Evolutionary conservation across 2,113 vertebrate genomes (phyloP), one percentile per base, ranked within the genome.

Genomic region (Perca fluviatilis): DNA sequence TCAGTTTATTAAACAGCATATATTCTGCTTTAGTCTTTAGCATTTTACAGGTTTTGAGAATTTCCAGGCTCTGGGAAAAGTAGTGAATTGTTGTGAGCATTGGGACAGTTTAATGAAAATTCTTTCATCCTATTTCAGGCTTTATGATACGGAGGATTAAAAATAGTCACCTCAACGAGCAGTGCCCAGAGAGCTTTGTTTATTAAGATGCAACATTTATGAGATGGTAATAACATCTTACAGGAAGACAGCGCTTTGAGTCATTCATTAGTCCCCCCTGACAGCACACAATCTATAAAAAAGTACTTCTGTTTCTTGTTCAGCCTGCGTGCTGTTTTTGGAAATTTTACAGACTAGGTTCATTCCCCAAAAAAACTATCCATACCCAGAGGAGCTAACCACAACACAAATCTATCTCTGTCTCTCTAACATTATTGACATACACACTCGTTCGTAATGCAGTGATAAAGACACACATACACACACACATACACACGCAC

Each of bases 211-310:
- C 58, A 69, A 50, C 68, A 74, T 65, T 78, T 63, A 81, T 71
- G 73, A 83, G 79, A 60, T 64, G 56, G 33, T 75, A 80, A 83
- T 77, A 63, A 76, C 13, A 71, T 84, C 84, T 82, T 78, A 77
- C 70, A 30, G 4, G 54, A 68, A 77, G 65, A 49, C n/a, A n/a
- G 18, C 19, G 68, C 72, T 77, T 78, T 8, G 1, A 72, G 86
- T 19, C 64, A 56, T 70, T 74, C 63, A 83, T 88, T 54, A 67
- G 14, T 46, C 36, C 51, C 54, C 57, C 62, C 25, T 13, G 30
- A 33, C 30, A 56, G 51, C 15, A 46, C 21, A 6, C 23, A 46
- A 46, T 19, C 2, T n/a, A n/a, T n/a, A n/a, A n/a, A n/a, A n/a
- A n/a, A 11, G 14, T 36, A 23, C 18, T 27, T 47, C 27, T 15